Percentiles rank a stretch among this genome's conserved stretches.
These are phyloP conservation scores for Antitype chi DNA, from an alignment of 2,888 invertebrate species.

Conservation along the genomic window DNA sequence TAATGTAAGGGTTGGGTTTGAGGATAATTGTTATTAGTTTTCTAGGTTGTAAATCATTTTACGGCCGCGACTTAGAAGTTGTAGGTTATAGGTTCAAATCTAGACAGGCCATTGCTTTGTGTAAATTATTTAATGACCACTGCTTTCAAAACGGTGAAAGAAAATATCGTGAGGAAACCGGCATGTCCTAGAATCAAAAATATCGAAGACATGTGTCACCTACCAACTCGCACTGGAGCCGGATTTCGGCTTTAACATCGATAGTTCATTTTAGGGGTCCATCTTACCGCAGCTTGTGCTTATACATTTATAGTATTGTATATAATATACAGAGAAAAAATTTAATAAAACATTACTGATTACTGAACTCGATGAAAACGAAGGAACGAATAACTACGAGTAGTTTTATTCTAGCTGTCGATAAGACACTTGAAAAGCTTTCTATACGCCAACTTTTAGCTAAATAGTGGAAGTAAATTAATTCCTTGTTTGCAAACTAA, in stretches of 20 bases:
- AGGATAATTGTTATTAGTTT: constrained; percentile 28
- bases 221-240: no score
- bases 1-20: constrained; percentile 52
- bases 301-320: not conserved
- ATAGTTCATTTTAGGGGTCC: not conserved
- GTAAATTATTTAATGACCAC: no score
- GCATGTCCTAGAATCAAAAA: no score
- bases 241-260: not conserved
- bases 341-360: not conserved
- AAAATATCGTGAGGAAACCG: no score
- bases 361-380: not conserved
- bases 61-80: not conserved
- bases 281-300: not conserved
- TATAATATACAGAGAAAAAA: not conserved
- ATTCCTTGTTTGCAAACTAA: not conserved
- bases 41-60: constrained; percentile 15
- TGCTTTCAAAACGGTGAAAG: no score
- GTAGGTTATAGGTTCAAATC: no score
- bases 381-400: not conserved
- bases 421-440: not conserved
- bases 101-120: no score
- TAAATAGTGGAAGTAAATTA: not conserved
- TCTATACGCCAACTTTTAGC: not conserved
- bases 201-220: no score
- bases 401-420: not conserved